These are phyloP conservation scores for Mionectes macconnelli DNA, from an alignment of 2,113 vertebrate species.

Conservation along the genomic window DNA sequence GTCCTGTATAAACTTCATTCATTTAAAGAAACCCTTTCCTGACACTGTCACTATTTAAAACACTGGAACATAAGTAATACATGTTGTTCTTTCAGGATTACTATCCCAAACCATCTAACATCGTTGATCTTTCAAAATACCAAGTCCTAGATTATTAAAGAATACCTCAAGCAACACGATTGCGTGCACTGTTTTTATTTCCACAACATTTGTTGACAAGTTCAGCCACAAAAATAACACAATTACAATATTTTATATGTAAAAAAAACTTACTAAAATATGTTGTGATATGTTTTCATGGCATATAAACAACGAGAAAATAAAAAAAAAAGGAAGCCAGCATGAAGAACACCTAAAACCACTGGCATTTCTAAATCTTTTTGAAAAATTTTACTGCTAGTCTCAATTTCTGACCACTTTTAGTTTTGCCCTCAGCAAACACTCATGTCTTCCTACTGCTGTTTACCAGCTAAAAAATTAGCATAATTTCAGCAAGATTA, in stretches of 20 bases:
- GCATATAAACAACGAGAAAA: not conserved
- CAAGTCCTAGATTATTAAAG: not conserved
- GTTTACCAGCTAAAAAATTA: not conserved
- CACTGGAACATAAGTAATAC: constrained; percentile 35
- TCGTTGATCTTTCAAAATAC: not conserved
- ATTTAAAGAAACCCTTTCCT: constrained; percentile 53
- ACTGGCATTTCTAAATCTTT: not conserved
- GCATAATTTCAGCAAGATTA: not conserved
- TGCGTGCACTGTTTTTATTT: not conserved
- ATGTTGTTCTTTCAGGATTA: not conserved
- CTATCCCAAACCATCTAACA: not conserved
- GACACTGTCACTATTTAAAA: constrained; percentile 47
- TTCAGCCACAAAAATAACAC: not conserved
- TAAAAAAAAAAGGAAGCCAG: not conserved
- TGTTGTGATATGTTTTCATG: rapidly evolving
- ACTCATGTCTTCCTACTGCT: not conserved
- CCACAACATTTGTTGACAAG: not conserved
- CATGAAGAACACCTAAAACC: not conserved
- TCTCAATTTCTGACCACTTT: not conserved
- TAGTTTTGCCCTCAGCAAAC: not conserved
- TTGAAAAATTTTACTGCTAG: not conserved
- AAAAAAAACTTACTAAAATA: not conserved
- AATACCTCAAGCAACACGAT: not conserved
- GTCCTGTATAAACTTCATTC: constrained; percentile 67
- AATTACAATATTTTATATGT: not conserved